Conservation (phyloP, 2,113 vertebrate species). For the Brachionichthys hirsutus region DNA sequence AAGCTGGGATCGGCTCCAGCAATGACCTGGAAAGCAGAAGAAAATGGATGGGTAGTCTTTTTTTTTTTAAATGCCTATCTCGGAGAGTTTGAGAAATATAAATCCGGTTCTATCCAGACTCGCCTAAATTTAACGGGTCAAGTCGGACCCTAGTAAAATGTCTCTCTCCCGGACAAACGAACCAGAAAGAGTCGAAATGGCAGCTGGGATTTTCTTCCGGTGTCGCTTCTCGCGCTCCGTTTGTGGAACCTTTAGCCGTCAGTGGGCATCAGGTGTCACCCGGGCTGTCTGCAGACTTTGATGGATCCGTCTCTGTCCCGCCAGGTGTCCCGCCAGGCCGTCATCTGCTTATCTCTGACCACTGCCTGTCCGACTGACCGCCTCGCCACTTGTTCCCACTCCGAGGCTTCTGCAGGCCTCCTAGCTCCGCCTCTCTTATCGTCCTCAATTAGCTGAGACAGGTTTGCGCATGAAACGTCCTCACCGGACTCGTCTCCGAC, state of each 20-base stretch:
- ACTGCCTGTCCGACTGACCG: constrained; percentile 74
- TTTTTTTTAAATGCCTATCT: too few species aligned
- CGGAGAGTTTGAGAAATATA: too few species aligned
- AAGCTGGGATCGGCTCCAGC: too few species aligned
- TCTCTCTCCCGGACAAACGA: too few species aligned
- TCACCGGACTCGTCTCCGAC: background rate
- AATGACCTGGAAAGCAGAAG: too few species aligned
- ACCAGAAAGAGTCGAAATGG: too few species aligned
- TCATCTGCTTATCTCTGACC: constrained; percentile 77
- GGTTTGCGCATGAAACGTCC: constrained; percentile 29
- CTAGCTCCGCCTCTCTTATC: constrained; percentile 44
- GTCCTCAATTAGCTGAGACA: constrained; percentile 33
- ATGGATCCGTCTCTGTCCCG: constrained; percentile 75
- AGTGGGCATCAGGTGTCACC: constrained; percentile 67
- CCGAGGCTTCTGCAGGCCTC: constrained; percentile 49
- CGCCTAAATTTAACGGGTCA: too few species aligned
- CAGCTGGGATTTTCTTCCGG: constrained; percentile 19
- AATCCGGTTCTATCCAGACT: too few species aligned
- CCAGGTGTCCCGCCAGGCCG: constrained; percentile 64
- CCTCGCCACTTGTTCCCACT: constrained; percentile 68
- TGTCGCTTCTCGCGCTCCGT: constrained; percentile 14
- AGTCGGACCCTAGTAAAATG: too few species aligned
- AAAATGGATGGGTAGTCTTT: too few species aligned
- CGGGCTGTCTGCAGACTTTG: constrained; percentile 60
- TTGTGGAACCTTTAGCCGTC: constrained; percentile 27